These are phyloP conservation scores for Hirtodrosophila confusa DNA, from an alignment of 2,888 invertebrate species.

Conservation along the genomic window DNA sequence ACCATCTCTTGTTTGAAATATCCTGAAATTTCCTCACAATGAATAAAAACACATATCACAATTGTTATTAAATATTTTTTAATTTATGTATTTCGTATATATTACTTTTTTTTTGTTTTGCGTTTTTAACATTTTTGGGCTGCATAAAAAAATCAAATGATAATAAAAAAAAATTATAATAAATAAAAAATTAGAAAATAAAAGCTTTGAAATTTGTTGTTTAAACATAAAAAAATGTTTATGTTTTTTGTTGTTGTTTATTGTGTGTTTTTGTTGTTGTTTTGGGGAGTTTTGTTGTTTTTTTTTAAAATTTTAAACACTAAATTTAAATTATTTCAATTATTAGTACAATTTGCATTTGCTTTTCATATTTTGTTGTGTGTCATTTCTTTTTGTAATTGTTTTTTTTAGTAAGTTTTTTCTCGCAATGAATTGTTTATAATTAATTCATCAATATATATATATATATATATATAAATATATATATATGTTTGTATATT, in stretches of 20 bases:
- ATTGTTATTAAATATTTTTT: conserved; percentile 36
- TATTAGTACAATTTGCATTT: conserved; percentile 66
- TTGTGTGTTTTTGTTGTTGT: conserved; percentile 33
- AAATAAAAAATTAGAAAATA: conserved; percentile 9
- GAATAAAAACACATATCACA: background rate
- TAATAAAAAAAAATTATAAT: conserved; percentile 8
- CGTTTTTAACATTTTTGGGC: conserved; percentile 14
- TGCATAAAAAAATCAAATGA: conserved; percentile 14
- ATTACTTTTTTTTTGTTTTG: conserved; percentile 8
- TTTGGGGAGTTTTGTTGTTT: conserved; percentile 33
- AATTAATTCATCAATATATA: conserved; percentile 57
- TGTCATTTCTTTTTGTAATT: conserved; percentile 19
- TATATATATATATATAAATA: conserved; percentile 42
- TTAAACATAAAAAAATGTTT: conserved; percentile 15
- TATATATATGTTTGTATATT: conserved; percentile 28
- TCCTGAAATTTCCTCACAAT: conserved; percentile 2
- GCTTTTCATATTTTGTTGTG: conserved; percentile 8
- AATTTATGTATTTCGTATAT: conserved; percentile 21
- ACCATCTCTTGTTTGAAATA: too few relatives aligned
- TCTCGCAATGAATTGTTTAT: conserved; percentile 51
- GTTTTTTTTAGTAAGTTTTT: conserved; percentile 31
- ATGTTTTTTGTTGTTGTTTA: conserved; percentile 36
- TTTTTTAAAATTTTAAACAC: conserved; percentile 54
- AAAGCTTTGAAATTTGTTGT: conserved; percentile 6
- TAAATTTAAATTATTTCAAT: conserved; percentile 47